Percentiles rank a stretch among this genome's conserved stretches.
phyloP scores from a whole-genome alignment of 2,113 vertebrate species.

The Chunga burmeisteri region DNA sequence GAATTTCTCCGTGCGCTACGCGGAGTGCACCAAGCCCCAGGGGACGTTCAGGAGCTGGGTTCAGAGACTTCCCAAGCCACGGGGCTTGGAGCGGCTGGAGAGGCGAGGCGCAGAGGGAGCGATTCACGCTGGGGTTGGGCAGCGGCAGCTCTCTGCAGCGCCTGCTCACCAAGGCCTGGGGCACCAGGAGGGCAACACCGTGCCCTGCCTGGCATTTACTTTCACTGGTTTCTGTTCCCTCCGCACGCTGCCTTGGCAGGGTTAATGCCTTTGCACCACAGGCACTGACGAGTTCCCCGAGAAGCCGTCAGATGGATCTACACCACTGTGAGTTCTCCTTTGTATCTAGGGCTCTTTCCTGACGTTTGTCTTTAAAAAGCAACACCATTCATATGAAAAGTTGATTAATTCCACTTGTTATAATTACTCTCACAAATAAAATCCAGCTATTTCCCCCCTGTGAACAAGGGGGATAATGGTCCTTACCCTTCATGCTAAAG shows the following conservation, averaged over 20 bases:
- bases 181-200: accelerated
- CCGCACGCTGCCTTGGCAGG: neutral
- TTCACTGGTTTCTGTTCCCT: neutral
- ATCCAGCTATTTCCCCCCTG: neutral
- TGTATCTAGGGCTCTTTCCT: neutral
- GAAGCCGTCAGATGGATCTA: slow-evolving; percentile 15
- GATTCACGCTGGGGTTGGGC: accelerated
- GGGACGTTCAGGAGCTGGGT: neutral
- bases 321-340: neutral
- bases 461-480: slow-evolving; percentile 7
- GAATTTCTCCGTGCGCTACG: accelerated
- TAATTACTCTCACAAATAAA: slow-evolving; percentile 42
- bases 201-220: neutral
- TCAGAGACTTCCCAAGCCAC: neutral
- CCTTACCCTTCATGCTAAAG: neutral
- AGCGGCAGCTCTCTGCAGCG: neutral
- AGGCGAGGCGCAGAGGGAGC: neutral
- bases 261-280: neutral
- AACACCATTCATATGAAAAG: neutral
- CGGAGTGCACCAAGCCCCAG: accelerated
- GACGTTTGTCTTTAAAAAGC: slow-evolving; percentile 24
- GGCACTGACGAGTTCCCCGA: neutral
- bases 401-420: slow-evolving; percentile 48
- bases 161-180: neutral
- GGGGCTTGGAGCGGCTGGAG: neutral